Base-by-base conservation (phyloP, 2,888 invertebrate species). In the Aethes cnicana region DNA sequence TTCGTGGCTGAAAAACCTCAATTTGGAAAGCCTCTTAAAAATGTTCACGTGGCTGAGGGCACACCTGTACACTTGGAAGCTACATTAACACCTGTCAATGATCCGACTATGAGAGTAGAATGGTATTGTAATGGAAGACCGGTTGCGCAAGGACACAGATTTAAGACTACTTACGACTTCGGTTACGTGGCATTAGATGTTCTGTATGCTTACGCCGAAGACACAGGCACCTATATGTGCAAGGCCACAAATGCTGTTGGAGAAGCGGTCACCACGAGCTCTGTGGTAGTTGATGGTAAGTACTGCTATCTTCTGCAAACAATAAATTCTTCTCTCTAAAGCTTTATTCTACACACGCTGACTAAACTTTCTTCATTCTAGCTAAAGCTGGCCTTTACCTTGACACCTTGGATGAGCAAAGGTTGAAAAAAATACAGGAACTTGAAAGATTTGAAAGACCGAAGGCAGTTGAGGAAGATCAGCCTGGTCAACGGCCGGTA, bases 81-180 rank as follows among this genome's bases (percentile, higher is more conserved):
- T 0, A 98, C 98, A 3, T 89, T 99, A 21, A 97, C 97, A 0
- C 99, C 99, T 0, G 96, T 98, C 25, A 98, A 98, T 69, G 99
- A 99, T 81, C 98, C 99, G 3, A 97, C 97, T 5, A 98, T 99
- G 98, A 94, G 95, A 62, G 97, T 99, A 6, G 98, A 99, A 87
- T 99, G 99, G 99, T 98, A 93, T 87, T 95, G 97, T 80, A 97
- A 99, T 84, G 98, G 98, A 44, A 92, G 94, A 68, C 98, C 98
- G 2, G 93, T 99, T 67, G 95, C 95, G 71, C 95, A 95, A 74
- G 97, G 98, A 39, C 98, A 98, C 78, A 93, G 99, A 60, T 99
- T 98, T 85, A 97, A 97, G 82, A 97, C 98, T 2, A 96, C 96
- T 2, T 96, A 98, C 72, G 99, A 99, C 80, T 99, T 99, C 81